Evolutionary conservation across 2,888 invertebrate species (phyloP), one percentile per base, ranked within the genome.

Genomic region (Acanthoscelides obtectus): DNA sequence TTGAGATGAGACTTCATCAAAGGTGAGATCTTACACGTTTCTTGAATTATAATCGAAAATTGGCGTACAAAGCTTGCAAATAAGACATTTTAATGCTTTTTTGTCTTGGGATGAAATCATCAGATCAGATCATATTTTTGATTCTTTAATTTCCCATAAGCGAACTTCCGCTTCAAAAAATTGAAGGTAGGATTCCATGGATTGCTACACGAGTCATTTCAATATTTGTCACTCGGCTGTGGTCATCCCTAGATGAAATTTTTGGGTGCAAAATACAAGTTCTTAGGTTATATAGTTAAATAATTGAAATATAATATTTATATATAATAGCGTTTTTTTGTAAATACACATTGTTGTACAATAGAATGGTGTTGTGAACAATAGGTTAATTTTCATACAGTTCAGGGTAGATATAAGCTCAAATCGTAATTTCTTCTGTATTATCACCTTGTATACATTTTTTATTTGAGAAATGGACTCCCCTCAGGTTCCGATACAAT

Each of bases 401-500:
- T 45, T 12, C 45, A 45, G 45, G 45, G 45, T 45, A 45, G 45
- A 45, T 45, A 45, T 45, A 45, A 45, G 45, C 45, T 45, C 45
- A 45, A 45, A 45, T 45, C 45, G 17, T 45, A 45, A 45, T 45
- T 45, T 45, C 12, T 45, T 17, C 45, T 12, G 45, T 45, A 45
- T 45, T 45, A 45, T 45, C 45, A 45, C 45, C 45, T 45, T 45
- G 45, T 45, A 45, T 45, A 45, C 45, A 45, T 45, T 45, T 45
- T 45, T 45, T 45, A 45, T 45, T 12, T 12, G 64, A 68, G 69
- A 71, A 74, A 72, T 72, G 72, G 72, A 75, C 73, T 74, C 72
- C 70, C 77, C 75, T 77, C 77, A 77, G 77, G 77, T 75, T 73
- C 68, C 69, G 27, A 72, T 73, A 75, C 71, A 73, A 74, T 74